Evolutionary conservation across 2,113 vertebrate species (phyloP), one percentile per base, ranked within the genome.

Genomic region (Fulmarus glacialis): DNA sequence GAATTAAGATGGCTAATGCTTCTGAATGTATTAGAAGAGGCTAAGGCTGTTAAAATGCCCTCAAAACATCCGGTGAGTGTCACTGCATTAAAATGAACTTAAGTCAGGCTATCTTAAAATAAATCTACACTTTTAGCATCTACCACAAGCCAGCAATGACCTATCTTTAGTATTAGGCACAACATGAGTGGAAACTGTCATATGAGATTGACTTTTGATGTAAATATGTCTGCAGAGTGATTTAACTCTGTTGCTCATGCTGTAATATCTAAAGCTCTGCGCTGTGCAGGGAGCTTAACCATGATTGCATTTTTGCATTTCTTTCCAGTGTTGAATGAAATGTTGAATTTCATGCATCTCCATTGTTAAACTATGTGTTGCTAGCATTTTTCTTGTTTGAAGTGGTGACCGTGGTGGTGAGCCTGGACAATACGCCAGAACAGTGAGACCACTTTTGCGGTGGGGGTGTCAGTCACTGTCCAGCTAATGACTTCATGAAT

Each of bases 41-140:
- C 20, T 75, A 24, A 90, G 23, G 20, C 71, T 94, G 78, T 85
- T 90, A 85, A 91, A 94, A 82, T 53, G 68, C 90, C 62, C 86
- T 95, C 82, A 94, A 71, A 97, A 96, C 94, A 93, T 91, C 93
- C 34, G 85, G 84, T 94, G 83, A 96, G 77, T 78, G 82, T 90
- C 94, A 93, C 32, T 83, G 91, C 84, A 73, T 97, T 90, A 90
- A 93, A 96, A 93, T 81, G 73, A 94, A 87, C 83, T 93, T 67
- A 78, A 87, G 84, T 93, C 93, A 87, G 71, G 73, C 74, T 80
- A 23, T 95, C 95, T 96, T 94, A 91, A 96, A 97, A 97, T 97
- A 96, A 94, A 91, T 77, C 38, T 77, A 62, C n/a, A 7, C 30
- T 91, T 95, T 63, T 86, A 95, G 89, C 45, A 21, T 56, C 1